Conservation (phyloP, 2,888 invertebrate species). For the Taenaris catops region DNA sequence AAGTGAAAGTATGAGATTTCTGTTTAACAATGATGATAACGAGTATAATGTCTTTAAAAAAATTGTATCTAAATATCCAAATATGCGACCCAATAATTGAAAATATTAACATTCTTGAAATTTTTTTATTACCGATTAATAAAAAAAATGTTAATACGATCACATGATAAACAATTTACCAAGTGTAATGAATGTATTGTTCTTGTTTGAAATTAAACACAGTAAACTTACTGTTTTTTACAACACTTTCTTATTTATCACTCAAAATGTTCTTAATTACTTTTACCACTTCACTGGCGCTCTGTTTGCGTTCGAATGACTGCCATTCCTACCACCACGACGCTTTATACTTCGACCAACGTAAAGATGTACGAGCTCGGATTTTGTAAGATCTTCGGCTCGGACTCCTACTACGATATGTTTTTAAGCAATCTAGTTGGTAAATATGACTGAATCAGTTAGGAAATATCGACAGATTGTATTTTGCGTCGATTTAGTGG, state of each 20-base stretch:
- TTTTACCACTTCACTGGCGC: slow-evolving; percentile 64
- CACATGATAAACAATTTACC: slow-evolving; percentile 1
- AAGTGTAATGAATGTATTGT: not conserved
- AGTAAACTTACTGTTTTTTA: slow-evolving; percentile 56
- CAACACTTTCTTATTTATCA: slow-evolving; percentile 50
- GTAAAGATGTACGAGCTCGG: slow-evolving; percentile 66
- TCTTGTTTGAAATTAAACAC: slow-evolving; percentile 20
- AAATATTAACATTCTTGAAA: no score
- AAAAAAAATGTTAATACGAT: no score
- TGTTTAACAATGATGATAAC: no score
- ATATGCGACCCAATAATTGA: no score
- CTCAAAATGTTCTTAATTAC: slow-evolving; percentile 42
- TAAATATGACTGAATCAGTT: slow-evolving; percentile 25
- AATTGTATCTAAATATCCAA: no score
- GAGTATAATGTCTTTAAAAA: no score
- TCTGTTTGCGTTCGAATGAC: slow-evolving; percentile 72
- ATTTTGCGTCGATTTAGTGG: slow-evolving; percentile 30
- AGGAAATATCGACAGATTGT: slow-evolving; percentile 15
- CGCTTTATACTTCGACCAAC: slow-evolving; percentile 74
- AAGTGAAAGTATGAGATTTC: slow-evolving; percentile 22
- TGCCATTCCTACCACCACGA: slow-evolving; percentile 57
- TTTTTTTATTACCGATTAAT: no score
- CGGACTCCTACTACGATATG: slow-evolving; percentile 56
- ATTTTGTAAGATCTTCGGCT: slow-evolving; percentile 72
- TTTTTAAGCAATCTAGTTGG: slow-evolving; percentile 22